These are phyloP conservation scores for Monomorium pharaonis DNA, from an alignment of 1,140 invertebrate species.

Conservation along the genomic window DNA sequence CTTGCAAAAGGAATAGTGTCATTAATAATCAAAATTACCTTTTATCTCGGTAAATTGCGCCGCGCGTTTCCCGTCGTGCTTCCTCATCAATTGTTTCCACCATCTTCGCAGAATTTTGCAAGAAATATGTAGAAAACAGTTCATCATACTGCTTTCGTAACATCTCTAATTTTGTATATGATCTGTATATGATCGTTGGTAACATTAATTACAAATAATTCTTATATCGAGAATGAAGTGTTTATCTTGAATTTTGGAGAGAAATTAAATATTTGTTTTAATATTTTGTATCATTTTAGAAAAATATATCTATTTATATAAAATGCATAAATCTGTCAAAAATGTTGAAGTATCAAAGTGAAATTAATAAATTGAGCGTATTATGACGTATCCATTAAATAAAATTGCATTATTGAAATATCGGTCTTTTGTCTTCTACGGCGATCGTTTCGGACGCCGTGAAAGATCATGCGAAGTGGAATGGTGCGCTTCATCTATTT, in stretches of 20 bases:
- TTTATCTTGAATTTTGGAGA: neutral
- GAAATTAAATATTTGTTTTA: neutral
- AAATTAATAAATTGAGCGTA: neutral
- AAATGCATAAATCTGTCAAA: neutral
- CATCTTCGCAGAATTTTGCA: neutral
- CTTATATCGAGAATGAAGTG: neutral
- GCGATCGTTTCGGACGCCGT: neutral
- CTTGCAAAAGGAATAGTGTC: slow-evolving; percentile 62
- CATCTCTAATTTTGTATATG: neutral
- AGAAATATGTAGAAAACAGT: slow-evolving; percentile 43
- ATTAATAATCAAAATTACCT: slow-evolving; percentile 74
- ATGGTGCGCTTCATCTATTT: slow-evolving; percentile 52
- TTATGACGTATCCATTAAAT: neutral
- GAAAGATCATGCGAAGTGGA: neutral
- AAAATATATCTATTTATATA: too few species aligned
- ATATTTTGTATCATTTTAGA: neutral
- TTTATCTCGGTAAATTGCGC: slow-evolving; percentile 62
- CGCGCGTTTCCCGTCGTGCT: slow-evolving; percentile 46
- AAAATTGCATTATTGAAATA: neutral
- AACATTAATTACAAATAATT: neutral
- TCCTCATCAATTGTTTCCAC: slow-evolving; percentile 45
- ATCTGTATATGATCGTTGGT: neutral
- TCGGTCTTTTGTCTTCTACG: neutral
- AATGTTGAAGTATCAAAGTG: neutral
- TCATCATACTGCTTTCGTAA: neutral